phyloP scores from a whole-genome alignment of 2,113 vertebrate genomes.

The Chaetodon trifascialis region DNA sequence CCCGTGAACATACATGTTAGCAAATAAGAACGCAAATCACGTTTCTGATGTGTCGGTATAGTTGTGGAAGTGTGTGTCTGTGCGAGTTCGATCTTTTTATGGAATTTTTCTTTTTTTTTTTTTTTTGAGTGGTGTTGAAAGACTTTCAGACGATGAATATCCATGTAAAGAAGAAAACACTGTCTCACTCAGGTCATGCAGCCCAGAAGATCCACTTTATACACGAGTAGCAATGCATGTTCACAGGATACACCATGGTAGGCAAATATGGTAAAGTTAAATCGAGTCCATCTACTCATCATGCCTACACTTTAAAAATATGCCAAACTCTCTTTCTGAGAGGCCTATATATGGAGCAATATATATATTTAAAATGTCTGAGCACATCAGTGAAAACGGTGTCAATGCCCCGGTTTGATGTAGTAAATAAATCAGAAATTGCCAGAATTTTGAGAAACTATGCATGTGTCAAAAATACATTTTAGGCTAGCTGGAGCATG shows the following conservation, averaged over 20 bases:
- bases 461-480: not conserved
- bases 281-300: not conserved
- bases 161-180: constrained; percentile 41
- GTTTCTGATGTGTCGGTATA: not conserved
- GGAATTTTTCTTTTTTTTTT: constrained; percentile 20
- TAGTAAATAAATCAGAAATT: not conserved
- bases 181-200: constrained; percentile 4
- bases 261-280: not conserved
- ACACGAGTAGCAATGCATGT: not conserved
- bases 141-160: constrained; percentile 40
- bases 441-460: not conserved
- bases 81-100: not conserved
- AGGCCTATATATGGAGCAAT: too few species aligned
- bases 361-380: too few species aligned
- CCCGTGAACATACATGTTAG: too few species aligned
- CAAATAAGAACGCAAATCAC: not conserved
- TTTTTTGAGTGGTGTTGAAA: constrained; percentile 6
- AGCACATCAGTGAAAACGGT: not conserved
- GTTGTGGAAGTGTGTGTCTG: not conserved
- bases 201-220: not conserved
- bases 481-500: not conserved
- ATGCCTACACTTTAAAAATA: too few species aligned
- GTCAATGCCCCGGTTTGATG: not conserved
- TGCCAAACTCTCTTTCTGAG: too few species aligned
- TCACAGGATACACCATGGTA: not conserved